Base-by-base conservation (phyloP, 2,888 invertebrate species). In the Stenoptilia bipunctidactyla region DNA sequence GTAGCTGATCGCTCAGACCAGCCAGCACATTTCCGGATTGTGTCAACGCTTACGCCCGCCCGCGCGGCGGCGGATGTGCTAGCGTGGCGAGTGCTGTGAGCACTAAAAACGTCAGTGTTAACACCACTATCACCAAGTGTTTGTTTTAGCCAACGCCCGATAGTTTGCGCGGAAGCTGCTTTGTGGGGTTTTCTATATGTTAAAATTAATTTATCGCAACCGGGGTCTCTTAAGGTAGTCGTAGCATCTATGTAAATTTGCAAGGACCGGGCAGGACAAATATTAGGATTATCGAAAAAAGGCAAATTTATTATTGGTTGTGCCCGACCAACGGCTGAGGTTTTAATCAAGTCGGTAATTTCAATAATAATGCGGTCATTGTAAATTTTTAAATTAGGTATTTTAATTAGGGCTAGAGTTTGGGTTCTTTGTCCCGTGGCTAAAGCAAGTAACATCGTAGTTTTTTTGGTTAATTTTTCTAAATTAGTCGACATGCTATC, bases 261-360 rank as follows among this genome's bases (percentile, higher is more conserved):
- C 15, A 45, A 14, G 1, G 34, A 13, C 0, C 9, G 2, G 1
- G 40, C 48, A 8, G 48, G 44, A 30, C 42, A 44, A 25, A 47
- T 27, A 27, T 14, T 14, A 1, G 35, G 35, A 13, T 13, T 1
- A 6, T 1, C 3, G 12, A 35, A 40, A 13, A 15, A 40, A 15
- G 39, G 39, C 14, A 40, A 27, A 20, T 25, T 39, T 9, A 39
- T 10, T 2, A 39, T 12, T 2, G 46, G 45, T 20, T 44, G 44
- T 1, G 15, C 15, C 27, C 30, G 8, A n/a, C 46, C 45, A 4
- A 39, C 12, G 1, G 13, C 45, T 3, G 47, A 46, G 2, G 44
- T 47, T 13, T 46, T 47, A n/a, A n/a, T n/a, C n/a, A n/a, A n/a
- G n/a, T n/a, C n/a, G 2, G 41, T 38, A 2, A 49, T 41, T 1